phyloP scores from a whole-genome alignment of 2,797 vertebrate genomes.

The Tadarida brasiliensis region DNA sequence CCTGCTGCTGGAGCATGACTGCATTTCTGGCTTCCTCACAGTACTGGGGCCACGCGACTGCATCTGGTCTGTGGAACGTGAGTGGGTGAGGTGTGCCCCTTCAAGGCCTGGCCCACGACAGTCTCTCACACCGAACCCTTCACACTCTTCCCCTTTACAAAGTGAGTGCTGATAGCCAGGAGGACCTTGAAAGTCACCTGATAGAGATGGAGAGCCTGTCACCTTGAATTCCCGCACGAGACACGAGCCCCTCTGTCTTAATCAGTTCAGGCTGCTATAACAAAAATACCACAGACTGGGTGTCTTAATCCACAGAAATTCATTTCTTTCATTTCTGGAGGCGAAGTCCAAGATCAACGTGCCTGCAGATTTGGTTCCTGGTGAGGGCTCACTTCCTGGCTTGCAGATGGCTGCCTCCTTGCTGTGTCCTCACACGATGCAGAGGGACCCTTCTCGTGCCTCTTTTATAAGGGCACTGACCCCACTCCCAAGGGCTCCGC shows the following conservation, averaged over 20 bases:
- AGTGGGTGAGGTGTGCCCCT: not conserved
- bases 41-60: accelerated
- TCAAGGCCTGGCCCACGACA: not conserved
- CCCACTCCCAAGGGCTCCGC: not conserved
- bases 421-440: not conserved
- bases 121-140: not conserved
- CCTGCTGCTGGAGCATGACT: not conserved
- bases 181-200: not conserved
- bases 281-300: not conserved
- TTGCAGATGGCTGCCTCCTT: not conserved
- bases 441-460: not conserved
- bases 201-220: not conserved
- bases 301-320: not conserved
- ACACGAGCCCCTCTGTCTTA: not conserved
- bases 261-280: not conserved
- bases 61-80: not conserved
- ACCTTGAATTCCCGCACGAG: not conserved
- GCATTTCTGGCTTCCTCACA: not conserved
- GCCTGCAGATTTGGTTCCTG: not conserved
- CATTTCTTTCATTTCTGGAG: not conserved
- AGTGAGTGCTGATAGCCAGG: not conserved
- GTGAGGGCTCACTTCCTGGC: not conserved
- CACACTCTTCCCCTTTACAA: not conserved
- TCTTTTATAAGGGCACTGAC: not conserved
- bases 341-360: not conserved